phyloP scores from a whole-genome alignment of 2,113 vertebrate genomes.

The Mola mola region DNA sequence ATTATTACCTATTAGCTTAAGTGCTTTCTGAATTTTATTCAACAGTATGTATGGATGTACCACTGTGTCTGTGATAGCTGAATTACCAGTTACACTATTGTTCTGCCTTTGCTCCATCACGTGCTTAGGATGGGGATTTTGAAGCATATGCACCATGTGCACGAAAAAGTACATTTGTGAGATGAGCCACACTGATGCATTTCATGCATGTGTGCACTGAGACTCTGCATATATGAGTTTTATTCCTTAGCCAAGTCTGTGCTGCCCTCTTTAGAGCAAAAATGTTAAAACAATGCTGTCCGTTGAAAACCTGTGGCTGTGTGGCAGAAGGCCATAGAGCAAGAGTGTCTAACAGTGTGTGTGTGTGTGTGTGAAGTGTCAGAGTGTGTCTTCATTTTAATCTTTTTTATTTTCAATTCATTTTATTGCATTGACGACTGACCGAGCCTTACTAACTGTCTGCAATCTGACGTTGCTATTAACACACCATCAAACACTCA shows the following conservation, averaged over 20 bases:
- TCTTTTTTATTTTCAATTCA: no score
- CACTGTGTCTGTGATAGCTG: no score
- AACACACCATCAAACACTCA: neutral
- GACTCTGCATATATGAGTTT: slow-evolving; percentile 43
- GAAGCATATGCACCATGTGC: slow-evolving; percentile 37
- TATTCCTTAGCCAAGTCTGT: slow-evolving; percentile 42
- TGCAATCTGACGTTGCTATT: slow-evolving; percentile 17
- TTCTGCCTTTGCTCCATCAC: neutral
- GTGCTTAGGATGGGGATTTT: slow-evolving; percentile 11
- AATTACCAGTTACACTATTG: no score
- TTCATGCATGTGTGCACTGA: slow-evolving; percentile 67
- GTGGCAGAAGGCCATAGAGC: neutral
- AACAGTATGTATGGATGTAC: no score
- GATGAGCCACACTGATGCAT: slow-evolving; percentile 19
- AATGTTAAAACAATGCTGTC: neutral
- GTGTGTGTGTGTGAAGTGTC: no score
- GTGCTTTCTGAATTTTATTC: no score
- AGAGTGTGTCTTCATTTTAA: no score
- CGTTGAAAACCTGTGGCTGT: no score
- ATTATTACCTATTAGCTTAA: no score
- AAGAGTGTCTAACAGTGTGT: no score
- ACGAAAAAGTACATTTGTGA: slow-evolving; percentile 30
- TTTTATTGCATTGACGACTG: no score
- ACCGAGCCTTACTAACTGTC: neutral
- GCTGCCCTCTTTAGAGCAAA: slow-evolving; percentile 74